A percentile compares a stretch with the other conserved stretches of the same genome.
Evolutionary conservation across 2,113 vertebrate species (phyloP).

Genomic region (Erpornis zantholeuca): DNA sequence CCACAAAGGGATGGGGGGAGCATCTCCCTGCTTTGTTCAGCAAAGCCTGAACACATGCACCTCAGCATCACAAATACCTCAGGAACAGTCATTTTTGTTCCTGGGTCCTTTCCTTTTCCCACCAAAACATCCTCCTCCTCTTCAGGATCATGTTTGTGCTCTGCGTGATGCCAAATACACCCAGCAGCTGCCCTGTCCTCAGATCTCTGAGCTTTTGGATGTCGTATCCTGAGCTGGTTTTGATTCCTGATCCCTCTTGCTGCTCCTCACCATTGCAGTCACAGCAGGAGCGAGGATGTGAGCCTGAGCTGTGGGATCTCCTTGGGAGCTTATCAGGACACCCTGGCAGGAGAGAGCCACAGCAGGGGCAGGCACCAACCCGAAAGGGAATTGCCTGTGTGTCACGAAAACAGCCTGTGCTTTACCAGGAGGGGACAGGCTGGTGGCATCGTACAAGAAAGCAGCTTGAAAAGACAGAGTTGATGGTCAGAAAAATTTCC

Average conservation of each 20-base stretch:
- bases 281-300: not conserved
- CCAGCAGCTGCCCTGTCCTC: not conserved
- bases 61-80: not conserved
- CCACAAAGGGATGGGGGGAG: not conserved
- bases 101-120: not conserved
- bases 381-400: fast-evolving
- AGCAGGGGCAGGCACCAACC: not conserved
- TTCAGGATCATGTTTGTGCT: not conserved
- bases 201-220: not conserved
- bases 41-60: not conserved
- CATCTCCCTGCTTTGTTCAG: not conserved
- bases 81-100: not conserved
- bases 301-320: not conserved
- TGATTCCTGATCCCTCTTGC: not conserved
- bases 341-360: not conserved
- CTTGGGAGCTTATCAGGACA: not conserved
- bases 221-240: fast-evolving
- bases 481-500: not conserved
- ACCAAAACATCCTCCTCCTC: not conserved
- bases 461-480: not conserved
- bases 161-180: not conserved
- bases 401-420: not conserved
- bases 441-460: not conserved
- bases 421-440: not conserved
- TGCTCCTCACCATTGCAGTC: not conserved